Percentiles rank a stretch among this genome's conserved stretches.
Conservation (phyloP, 2,888 invertebrate genomes). For the Cataglyphis cursor region DNA sequence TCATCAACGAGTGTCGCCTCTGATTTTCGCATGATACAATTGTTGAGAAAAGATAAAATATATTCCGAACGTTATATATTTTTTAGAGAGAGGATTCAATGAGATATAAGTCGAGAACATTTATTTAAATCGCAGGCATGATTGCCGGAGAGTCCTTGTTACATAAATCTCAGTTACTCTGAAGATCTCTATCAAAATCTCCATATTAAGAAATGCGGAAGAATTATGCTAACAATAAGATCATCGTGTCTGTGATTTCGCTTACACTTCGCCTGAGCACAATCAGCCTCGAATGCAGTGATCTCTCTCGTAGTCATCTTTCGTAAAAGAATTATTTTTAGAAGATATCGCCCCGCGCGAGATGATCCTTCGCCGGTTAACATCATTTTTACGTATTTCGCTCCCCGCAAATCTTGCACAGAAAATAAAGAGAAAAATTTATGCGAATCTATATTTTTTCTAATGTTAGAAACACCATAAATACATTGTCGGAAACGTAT, state of each 20-base stretch:
- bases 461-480: not conserved
- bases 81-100: not conserved
- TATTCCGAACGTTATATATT: not conserved
- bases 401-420: not conserved
- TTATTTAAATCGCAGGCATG: not conserved
- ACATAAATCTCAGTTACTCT: not conserved
- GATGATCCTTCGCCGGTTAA: not conserved
- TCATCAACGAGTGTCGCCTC: not conserved
- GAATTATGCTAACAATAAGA: not conserved
- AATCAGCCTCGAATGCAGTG: not conserved
- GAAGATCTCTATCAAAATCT: not conserved
- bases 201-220: not conserved
- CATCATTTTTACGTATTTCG: not conserved
- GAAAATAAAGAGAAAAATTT: not conserved
- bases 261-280: not conserved
- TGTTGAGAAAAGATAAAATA: not conserved
- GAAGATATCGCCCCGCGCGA: conserved; percentile 10
- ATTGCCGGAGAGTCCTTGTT: not conserved
- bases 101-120: not conserved
- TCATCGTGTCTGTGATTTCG: not conserved
- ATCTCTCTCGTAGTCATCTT: conserved; percentile 24
- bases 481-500: not conserved
- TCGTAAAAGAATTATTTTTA: conserved; percentile 37
- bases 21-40: not conserved
- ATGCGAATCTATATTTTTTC: not conserved